Percentiles rank a stretch among this genome's conserved stretches.
Evolutionary conservation across 2,888 invertebrate genomes (phyloP).

Genomic region (Alviniconcha strummeri): DNA sequence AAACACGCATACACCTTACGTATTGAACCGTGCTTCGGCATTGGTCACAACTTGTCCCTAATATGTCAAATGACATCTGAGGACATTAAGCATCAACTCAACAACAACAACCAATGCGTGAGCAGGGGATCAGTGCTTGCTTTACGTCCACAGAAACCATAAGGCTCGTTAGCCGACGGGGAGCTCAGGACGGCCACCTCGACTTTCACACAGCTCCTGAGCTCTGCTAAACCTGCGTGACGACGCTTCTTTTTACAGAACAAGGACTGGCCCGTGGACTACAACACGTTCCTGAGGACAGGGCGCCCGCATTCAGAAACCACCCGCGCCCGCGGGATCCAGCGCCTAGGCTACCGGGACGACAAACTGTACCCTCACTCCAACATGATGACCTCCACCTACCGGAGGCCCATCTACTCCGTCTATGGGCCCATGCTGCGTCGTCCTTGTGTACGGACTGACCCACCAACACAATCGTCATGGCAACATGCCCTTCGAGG

Average conservation of each 20-base stretch:
- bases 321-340: constrained; percentile 65
- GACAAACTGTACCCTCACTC: constrained; percentile 69
- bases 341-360: constrained; percentile 58
- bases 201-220: too few relatives aligned
- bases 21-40: too few relatives aligned
- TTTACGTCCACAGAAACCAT: too few relatives aligned
- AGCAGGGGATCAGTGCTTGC: too few relatives aligned
- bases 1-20: too few relatives aligned
- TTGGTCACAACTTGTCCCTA: too few relatives aligned
- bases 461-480: constrained; percentile 70
- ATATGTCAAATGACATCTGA: too few relatives aligned
- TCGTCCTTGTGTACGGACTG: constrained; percentile 65
- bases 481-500: constrained; percentile 71
- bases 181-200: too few relatives aligned
- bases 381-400: constrained; percentile 71
- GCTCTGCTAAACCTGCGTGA: too few relatives aligned
- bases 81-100: too few relatives aligned
- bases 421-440: constrained; percentile 71
- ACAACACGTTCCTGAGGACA: constrained; percentile 40
- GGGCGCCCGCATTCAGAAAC: constrained; percentile 65
- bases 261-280: constrained; percentile 64
- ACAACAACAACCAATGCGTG: too few relatives aligned
- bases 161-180: too few relatives aligned
- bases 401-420: constrained; percentile 69
- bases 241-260: constrained; percentile 38